These are phyloP conservation scores for Lochmaea crataegi DNA, from an alignment of 2,888 invertebrate species.

Conservation along the genomic window DNA sequence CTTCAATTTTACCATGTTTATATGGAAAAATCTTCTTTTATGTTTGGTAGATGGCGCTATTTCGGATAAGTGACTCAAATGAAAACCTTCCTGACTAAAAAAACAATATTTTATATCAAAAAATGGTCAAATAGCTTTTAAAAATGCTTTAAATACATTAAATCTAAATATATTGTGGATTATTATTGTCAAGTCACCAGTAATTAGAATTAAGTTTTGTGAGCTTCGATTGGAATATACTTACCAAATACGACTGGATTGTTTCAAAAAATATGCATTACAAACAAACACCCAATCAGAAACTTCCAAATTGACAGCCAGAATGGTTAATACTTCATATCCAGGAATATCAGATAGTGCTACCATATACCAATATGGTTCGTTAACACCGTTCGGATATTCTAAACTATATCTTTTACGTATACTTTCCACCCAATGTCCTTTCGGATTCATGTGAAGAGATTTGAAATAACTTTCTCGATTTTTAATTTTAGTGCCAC, in stretches of 20 bases:
- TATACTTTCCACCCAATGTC: constrained; percentile 68
- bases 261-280: constrained; percentile 69
- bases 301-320: constrained; percentile 75
- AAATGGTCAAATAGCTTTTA: too few species aligned
- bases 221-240: constrained; percentile 35
- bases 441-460: constrained; percentile 61
- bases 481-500: constrained; percentile 56
- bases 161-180: too few species aligned
- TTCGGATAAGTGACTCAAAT: constrained; percentile 70
- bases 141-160: too few species aligned
- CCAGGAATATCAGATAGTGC: constrained; percentile 69
- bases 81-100: constrained; percentile 69
- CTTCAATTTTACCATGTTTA: constrained; percentile 74
- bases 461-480: constrained; percentile 57
- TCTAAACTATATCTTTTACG: constrained; percentile 64
- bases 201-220: too few species aligned
- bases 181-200: too few species aligned
- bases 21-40: constrained; percentile 66
- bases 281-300: constrained; percentile 85
- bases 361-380: constrained; percentile 70
- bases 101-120: constrained; percentile 1
- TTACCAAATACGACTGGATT: constrained; percentile 73
- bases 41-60: constrained; percentile 67
- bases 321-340: constrained; percentile 73
- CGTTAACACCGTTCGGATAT: constrained; percentile 55